phyloP scores from a whole-genome alignment of 2,888 invertebrate species.

The Listrodromus nycthemerus region DNA sequence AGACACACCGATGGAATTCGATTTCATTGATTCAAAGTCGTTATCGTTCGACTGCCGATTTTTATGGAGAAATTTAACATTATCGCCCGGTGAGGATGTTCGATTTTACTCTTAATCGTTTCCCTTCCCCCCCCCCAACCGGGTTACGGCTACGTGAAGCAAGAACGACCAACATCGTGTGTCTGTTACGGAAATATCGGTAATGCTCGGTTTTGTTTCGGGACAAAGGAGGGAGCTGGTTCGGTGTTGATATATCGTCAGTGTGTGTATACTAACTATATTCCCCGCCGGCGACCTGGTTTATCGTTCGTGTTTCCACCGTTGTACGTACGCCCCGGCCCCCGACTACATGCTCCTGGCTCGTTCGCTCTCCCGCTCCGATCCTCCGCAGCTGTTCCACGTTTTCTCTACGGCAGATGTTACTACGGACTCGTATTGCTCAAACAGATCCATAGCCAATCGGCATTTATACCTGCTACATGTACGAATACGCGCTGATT shows the following conservation, averaged over 20 bases:
- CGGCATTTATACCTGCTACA: conserved; percentile 64
- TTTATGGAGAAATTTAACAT: conserved; percentile 8
- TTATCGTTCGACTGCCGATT: conserved; percentile 28
- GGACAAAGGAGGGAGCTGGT: conserved; percentile 11
- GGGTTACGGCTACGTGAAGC: no score
- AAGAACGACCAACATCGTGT: not conserved
- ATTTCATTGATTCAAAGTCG: conserved; percentile 60
- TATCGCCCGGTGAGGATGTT: conserved; percentile 15
- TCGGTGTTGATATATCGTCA: conserved; percentile 27
- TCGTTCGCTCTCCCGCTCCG: conserved; percentile 66
- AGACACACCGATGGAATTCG: conserved; percentile 24
- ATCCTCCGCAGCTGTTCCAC: conserved; percentile 78
- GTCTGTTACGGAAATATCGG: conserved; percentile 24
- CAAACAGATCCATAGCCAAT: conserved; percentile 68
- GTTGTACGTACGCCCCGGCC: conserved; percentile 62
- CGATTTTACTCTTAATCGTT: conserved; percentile 35
- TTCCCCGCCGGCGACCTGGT: conserved; percentile 63
- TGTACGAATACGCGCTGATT: conserved; percentile 58
- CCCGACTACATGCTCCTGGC: conserved; percentile 65
- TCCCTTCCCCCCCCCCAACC: not conserved
- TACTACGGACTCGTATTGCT: conserved; percentile 73
- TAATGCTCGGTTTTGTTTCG: conserved; percentile 43
- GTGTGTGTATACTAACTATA: conserved; percentile 38
- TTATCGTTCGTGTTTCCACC: conserved; percentile 69
- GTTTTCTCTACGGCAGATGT: conserved; percentile 80